A percentile compares a stretch with the other conserved stretches of the same genome.
Evolutionary conservation across 2,888 invertebrate species (phyloP).

Genomic region (Saturnia pavonia): DNA sequence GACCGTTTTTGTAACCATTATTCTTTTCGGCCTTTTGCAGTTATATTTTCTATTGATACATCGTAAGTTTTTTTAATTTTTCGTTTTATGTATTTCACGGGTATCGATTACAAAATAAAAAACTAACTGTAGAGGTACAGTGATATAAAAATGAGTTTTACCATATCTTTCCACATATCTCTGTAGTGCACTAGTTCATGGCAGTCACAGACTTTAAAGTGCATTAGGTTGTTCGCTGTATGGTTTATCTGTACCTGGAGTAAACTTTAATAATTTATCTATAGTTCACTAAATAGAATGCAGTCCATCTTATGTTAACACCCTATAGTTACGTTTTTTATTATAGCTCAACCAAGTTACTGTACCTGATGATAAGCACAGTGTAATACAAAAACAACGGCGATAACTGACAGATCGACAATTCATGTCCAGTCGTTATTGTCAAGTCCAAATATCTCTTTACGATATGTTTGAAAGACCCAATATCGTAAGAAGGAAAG

Average conservation of each 20-base stretch:
- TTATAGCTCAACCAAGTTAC: no score
- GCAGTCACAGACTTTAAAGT: not conserved
- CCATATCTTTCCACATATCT: not conserved
- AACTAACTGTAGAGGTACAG: no score
- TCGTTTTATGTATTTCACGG: not conserved
- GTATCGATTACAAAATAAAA: not conserved
- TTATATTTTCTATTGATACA: not conserved
- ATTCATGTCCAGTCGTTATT: no score
- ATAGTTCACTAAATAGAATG: not conserved
- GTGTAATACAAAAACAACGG: no score
- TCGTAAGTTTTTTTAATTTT: not conserved
- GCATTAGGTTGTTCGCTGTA: not conserved
- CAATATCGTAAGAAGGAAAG: no score
- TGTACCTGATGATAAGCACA: no score
- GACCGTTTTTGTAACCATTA: slow-evolving; percentile 16
- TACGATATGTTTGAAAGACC: no score
- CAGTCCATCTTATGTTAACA: no score
- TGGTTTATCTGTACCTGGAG: not conserved
- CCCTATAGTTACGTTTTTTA: no score
- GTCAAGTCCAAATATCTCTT: no score
- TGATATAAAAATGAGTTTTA: not conserved
- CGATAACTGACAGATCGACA: no score
- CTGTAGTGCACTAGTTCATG: not conserved
- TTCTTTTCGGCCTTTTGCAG: slow-evolving; percentile 9
- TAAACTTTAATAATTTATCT: not conserved